Conservation (phyloP, 1,140 invertebrate genomes). For the Nymphalis io region DNA sequence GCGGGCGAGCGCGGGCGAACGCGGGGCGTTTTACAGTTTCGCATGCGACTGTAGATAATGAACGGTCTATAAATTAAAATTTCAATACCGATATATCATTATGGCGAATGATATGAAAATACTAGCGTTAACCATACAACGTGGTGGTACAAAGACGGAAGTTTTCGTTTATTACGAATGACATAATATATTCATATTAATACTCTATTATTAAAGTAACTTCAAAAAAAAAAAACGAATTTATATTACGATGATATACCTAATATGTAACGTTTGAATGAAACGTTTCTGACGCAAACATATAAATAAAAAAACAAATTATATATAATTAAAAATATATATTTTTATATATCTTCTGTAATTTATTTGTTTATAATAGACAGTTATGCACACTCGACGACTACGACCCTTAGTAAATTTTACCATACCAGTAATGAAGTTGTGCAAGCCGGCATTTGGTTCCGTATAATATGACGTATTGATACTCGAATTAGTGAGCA, state of each 20-base stretch:
- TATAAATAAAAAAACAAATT: not conserved
- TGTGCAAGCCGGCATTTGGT: slow-evolving; percentile 28
- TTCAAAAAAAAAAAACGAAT: not conserved
- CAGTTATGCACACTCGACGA: slow-evolving; percentile 9
- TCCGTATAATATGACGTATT: slow-evolving; percentile 60
- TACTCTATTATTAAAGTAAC: not conserved
- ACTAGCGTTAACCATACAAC: slow-evolving; percentile 32
- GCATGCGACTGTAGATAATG: slow-evolving; percentile 56
- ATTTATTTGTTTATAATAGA: no score
- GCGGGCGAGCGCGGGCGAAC: slow-evolving; percentile 14
- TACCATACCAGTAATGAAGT: slow-evolving; percentile 26
- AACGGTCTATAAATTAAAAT: slow-evolving; percentile 61
- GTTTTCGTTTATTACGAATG: not conserved
- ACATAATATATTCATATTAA: not conserved
- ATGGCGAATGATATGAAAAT: slow-evolving; percentile 41
- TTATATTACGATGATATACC: not conserved
- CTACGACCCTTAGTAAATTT: slow-evolving; percentile 19
- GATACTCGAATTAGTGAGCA: slow-evolving; percentile 66
- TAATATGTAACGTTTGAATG: no score
- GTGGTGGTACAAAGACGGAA: slow-evolving; percentile 8
- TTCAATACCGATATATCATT: slow-evolving; percentile 56
- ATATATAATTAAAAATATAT: not conserved
- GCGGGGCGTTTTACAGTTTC: slow-evolving; percentile 50
- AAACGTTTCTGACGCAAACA: no score
- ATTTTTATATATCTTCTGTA: no score